Base-by-base conservation (phyloP, 2,888 invertebrate genomes). In the Agrochola lota region DNA sequence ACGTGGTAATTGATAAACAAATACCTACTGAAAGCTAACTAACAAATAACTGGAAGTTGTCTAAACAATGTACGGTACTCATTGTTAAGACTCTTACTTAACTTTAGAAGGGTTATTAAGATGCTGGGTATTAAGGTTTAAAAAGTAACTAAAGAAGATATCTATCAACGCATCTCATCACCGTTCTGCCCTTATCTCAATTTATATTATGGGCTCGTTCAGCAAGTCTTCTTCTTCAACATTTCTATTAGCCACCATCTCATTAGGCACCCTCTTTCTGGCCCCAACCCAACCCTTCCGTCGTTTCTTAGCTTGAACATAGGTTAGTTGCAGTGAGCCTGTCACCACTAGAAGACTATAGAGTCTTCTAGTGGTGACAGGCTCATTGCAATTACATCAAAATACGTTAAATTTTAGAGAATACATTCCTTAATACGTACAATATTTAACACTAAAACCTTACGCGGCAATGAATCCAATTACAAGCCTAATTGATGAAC, bases 401-500 rank as follows among this genome's bases (percentile, higher is more conserved):
- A 8, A n/a, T n/a, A 23, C 30, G 23, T 43, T 15, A 11, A 1
- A 20, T 59, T 0, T 43, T 43, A 43, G 9, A 43, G 26, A 30
- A 26, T 26, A 20, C 26, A 20, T n/a, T 49, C 20, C 11, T 26
- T 52, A n/a, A 35, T 55, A 9, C 17, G 17, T 26, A 23, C 15
- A 66, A 17, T 35, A 55, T 55, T 67, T 63, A 46, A 30, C 62
- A 52, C 12, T 15, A 59, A 55, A 71, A 69, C 30, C 20, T 64
- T 64, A 43, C 20, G 35, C 69, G 62, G 30, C 46, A 77, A 80
- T 80, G 35, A 71, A 73, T 68, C 63, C 70, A 74, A 66, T 77
- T 59, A 60, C 52, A 17, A 40, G 12, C 35, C 40, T 66, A 78
- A 85, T 75, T 78, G 66, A 81, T 74, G 81, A 69, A 69, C 72